These are phyloP conservation scores for Podarcis siculus DNA, from an alignment of 2,797 vertebrate genomes.

Conservation along the genomic window DNA sequence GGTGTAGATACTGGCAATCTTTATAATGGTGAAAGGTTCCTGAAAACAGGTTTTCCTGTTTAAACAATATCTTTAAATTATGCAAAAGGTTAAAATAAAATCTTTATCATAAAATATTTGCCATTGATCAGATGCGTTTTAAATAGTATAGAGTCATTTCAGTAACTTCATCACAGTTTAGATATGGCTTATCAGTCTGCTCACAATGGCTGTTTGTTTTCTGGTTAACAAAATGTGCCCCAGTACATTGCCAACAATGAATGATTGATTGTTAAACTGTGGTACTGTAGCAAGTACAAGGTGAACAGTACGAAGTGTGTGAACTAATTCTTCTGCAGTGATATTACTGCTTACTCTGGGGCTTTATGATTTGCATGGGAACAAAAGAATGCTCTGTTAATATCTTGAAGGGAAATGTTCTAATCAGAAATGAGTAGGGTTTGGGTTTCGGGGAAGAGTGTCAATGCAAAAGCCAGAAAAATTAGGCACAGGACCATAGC, in stretches of 20 bases:
- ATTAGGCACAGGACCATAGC: no score
- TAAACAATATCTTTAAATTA: background rate
- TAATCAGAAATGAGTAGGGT: conserved; percentile 43
- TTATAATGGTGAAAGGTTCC: conserved; percentile 16
- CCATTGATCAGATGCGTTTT: conserved; percentile 27
- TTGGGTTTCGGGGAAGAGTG: conserved; percentile 37
- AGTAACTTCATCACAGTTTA: conserved; percentile 40
- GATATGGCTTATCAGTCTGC: conserved; percentile 50
- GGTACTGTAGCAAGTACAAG: background rate
- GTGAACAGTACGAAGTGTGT: conserved; percentile 5
- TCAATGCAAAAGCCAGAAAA: conserved; percentile 26
- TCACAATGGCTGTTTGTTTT: background rate
- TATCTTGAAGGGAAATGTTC: conserved; percentile 39
- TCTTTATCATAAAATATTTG: conserved; percentile 13
- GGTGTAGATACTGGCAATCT: background rate
- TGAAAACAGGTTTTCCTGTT: conserved; percentile 33
- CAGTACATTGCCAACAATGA: background rate
- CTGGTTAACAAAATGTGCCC: background rate
- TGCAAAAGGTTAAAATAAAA: background rate
- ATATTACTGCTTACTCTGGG: conserved; percentile 34
- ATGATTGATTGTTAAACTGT: background rate
- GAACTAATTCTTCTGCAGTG: conserved; percentile 29
- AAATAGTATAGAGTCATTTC: conserved; percentile 33
- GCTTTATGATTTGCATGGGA: conserved; percentile 19
- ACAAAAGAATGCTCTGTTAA: conserved; percentile 48